phyloP scores from a whole-genome alignment of 30 jellyfish, hydroid and myxozoan species.

The Catostylus mosaicus region DNA sequence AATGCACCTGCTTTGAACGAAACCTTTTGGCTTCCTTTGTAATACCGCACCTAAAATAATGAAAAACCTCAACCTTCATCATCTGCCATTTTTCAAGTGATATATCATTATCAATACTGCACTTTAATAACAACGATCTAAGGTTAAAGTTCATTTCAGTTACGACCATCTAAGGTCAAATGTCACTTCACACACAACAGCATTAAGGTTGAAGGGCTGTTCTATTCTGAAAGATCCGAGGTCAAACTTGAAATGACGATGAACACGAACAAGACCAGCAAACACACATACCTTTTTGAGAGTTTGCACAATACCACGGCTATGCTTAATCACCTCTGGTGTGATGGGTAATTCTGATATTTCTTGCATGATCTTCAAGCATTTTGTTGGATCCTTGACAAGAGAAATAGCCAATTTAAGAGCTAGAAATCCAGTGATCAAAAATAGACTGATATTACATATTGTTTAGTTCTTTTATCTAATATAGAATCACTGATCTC shows the following conservation, averaged over 20 bases:
- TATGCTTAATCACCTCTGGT: slow-evolving; percentile 79
- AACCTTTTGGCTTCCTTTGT: slow-evolving; percentile 86
- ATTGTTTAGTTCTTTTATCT: too few species aligned
- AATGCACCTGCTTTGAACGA: slow-evolving; percentile 80
- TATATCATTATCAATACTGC: too few species aligned
- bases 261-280: background rate
- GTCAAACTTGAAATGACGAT: too few species aligned
- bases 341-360: slow-evolving; percentile 85
- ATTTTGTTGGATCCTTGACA: slow-evolving; percentile 81
- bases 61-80: too few species aligned
- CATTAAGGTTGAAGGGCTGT: too few species aligned
- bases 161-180: too few species aligned
- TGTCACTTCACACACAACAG: too few species aligned
- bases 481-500: too few species aligned
- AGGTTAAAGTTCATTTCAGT: too few species aligned
- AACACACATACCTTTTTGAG: slow-evolving; percentile 67
- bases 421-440: background rate
- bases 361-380: slow-evolving; percentile 81
- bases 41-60: slow-evolving; percentile 75
- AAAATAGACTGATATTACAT: background rate
- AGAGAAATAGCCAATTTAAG: background rate
- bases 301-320: slow-evolving; percentile 86
- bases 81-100: too few species aligned
- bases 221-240: too few species aligned
- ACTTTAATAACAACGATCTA: too few species aligned